A percentile compares a stretch with the other conserved stretches of the same genome.
phyloP scores from a whole-genome alignment of 53 echinoderm and acorn worm species.

The Henricia sp. region DNA sequence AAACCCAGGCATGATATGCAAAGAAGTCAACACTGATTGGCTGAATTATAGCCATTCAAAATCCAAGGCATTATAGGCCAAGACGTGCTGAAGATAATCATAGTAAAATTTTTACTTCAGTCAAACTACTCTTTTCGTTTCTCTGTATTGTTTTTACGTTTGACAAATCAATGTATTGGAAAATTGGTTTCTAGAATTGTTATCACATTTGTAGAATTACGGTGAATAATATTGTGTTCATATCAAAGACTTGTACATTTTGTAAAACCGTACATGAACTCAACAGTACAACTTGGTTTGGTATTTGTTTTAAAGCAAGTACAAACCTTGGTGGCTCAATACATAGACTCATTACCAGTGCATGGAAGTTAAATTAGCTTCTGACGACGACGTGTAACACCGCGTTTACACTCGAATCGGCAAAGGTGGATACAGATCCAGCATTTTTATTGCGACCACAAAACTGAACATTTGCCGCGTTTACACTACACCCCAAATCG shows the following conservation, averaged over 20 bases:
- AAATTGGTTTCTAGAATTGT: slow-evolving; percentile 22
- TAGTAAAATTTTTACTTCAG: background rate
- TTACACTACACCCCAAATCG: no score
- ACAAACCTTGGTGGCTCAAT: no score
- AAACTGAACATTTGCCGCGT: no score
- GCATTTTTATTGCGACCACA: no score
- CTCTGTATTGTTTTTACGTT: slow-evolving; percentile 34
- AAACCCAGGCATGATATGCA: background rate
- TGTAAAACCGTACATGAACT: background rate
- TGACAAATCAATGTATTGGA: slow-evolving; percentile 57
- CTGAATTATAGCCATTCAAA: background rate
- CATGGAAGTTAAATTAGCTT: no score
- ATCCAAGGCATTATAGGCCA: background rate
- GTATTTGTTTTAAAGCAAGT: no score
- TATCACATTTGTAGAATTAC: slow-evolving; percentile 25
- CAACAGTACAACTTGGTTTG: background rate
- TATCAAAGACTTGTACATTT: background rate
- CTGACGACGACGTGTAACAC: no score
- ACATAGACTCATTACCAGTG: no score
- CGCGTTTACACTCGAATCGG: no score
- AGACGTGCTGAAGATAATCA: background rate
- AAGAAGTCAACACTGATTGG: background rate
- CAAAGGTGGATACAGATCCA: no score
- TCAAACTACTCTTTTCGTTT: slow-evolving; percentile 8
- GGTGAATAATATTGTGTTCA: slow-evolving; percentile 17